Evolutionary conservation across 2,113 vertebrate genomes (phyloP).

Genomic region (Ageneiosus marmoratus): DNA sequence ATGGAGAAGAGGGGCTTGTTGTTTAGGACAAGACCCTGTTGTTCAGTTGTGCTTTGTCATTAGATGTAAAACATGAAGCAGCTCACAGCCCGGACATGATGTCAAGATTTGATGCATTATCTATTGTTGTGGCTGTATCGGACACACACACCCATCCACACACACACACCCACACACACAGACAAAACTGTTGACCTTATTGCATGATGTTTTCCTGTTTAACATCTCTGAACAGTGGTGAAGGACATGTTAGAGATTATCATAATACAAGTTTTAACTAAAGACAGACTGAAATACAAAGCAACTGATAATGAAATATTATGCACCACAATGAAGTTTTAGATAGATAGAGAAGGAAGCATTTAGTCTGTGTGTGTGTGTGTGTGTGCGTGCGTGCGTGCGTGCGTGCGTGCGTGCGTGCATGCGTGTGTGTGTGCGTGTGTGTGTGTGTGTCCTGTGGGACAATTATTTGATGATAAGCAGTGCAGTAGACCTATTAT

Average conservation of each 20-base stretch:
- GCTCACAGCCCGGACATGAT: conserved; percentile 8
- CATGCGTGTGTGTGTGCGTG: neutral
- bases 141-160: conserved; percentile 2
- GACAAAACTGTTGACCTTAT: conserved; percentile 29
- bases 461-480: neutral
- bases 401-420: neutral
- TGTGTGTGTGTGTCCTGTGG: neutral
- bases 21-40: neutral
- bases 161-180: neutral
- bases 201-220: conserved; percentile 35
- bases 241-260: conserved; percentile 18
- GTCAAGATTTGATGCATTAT: conserved; percentile 25
- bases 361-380: neutral
- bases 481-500: neutral
- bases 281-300: conserved; percentile 8
- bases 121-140: conserved; percentile 16
- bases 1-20: neutral
- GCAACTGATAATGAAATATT: conserved; percentile 37
- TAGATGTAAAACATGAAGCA: neutral
- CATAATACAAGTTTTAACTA: neutral
- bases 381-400: neutral
- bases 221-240: conserved; percentile 40
- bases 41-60: neutral
- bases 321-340: neutral
- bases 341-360: neutral